Base-by-base conservation (phyloP, 2,888 invertebrate species). In the Dynastes tityus region DNA sequence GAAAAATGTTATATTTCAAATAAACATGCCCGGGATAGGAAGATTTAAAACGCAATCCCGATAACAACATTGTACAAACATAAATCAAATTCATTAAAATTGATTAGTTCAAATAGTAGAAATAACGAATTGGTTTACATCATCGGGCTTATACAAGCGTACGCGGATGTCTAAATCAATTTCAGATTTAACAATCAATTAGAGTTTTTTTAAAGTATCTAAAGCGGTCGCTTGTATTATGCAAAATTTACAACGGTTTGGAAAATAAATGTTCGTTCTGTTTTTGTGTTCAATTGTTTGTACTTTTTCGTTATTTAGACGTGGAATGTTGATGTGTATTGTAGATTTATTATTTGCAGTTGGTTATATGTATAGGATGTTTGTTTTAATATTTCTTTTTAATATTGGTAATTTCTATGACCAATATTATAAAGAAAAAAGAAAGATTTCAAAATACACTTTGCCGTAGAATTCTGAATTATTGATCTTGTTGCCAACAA, bases 1-100 rank as follows among this genome's bases (percentile, higher is more conserved):
- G 65, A 22, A 40, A 67, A 63, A 16, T 22, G 65, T 67, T 45
- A 67, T 64, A 67, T 40, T 67, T 40, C n/a, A 40, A 67, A 45
- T 67, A 58, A 58, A 58, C 16, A 58, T 58, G 40, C 65, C 32
- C 40, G 16, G 3, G 45, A 45, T 8, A 45, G 45, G 22, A 67
- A 22, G 45, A 45, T 45, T 63, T 63, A 67, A 45, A 9, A 67
- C 22, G 37, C 40, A 67, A 16, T 16, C 22, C 45, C 40, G n/a
- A 67, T 45, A 22, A 45, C 65, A 45, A 9, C 37, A 40, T 45
- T 67, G 65, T 16, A 45, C 45, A 67, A 40, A 67, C 45, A 67
- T 45, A 22, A 67, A 67, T 67, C 45, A 40, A 67, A 45, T 67
- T 45, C 45, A 45, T 67, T 45, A 63, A 16, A 67, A 22, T 67